Evolutionary conservation across 2,888 invertebrate genomes (phyloP).

Genomic region (Cremastobaeus sp.): DNA sequence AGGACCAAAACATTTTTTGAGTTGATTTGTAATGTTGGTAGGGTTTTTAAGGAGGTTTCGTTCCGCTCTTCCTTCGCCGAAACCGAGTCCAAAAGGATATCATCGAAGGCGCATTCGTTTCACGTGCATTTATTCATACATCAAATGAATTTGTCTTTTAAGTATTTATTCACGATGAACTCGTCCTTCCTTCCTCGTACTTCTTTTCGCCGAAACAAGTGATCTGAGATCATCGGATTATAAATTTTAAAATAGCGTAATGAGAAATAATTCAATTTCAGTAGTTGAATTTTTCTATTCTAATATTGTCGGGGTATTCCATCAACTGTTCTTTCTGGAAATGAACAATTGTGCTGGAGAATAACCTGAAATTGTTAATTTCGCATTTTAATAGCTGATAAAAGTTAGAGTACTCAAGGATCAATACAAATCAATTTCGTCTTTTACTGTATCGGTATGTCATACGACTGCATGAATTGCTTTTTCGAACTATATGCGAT

Average conservation of each 20-base stretch:
- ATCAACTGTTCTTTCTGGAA: too few species aligned
- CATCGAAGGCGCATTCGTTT: slow-evolving; percentile 34
- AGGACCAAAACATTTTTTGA: slow-evolving; percentile 47
- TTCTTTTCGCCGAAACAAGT: background rate
- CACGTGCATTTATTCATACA: slow-evolving; percentile 1
- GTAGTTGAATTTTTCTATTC: too few species aligned
- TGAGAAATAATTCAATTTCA: too few species aligned
- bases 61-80: slow-evolving; percentile 25
- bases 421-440: too few species aligned
- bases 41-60: slow-evolving; percentile 40
- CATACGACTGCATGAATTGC: too few species aligned
- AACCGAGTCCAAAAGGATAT: slow-evolving; percentile 26
- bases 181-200: slow-evolving; percentile 5
- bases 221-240: slow-evolving; percentile 22
- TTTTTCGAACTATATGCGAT: too few species aligned
- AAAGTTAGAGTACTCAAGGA: too few species aligned
- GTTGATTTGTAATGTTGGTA: slow-evolving; percentile 18
- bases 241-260: background rate
- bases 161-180: background rate
- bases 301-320: too few species aligned
- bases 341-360: too few species aligned
- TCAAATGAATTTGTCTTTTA: slow-evolving; percentile 5
- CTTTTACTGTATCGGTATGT: too few species aligned
- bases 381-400: too few species aligned
- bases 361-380: too few species aligned